Evolutionary conservation across 2,113 vertebrate genomes (phyloP).

Genomic region (Himantopus leucocephalus): DNA sequence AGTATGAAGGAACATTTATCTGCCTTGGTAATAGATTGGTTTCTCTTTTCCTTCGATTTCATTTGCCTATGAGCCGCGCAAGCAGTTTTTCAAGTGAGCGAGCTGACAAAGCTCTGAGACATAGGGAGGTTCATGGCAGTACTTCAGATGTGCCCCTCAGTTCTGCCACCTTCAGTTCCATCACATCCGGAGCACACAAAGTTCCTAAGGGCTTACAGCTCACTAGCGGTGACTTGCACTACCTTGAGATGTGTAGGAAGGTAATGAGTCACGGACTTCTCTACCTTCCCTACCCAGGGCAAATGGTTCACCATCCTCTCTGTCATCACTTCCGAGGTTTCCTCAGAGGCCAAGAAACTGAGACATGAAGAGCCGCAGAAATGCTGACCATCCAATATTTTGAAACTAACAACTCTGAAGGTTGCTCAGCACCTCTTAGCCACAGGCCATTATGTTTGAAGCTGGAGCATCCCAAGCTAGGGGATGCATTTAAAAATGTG

Average conservation of each 20-base stretch:
- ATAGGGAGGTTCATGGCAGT: background rate
- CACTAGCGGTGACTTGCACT: background rate
- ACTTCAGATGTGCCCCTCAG: background rate
- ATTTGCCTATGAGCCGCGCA: background rate
- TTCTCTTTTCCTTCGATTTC: background rate
- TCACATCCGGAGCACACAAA: background rate
- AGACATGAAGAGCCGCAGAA: background rate
- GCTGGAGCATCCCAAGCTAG: background rate
- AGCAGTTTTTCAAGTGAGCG: background rate
- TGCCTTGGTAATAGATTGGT: background rate
- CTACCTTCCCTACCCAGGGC: background rate
- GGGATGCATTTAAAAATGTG: background rate
- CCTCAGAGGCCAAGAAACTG: slow-evolving; percentile 9
- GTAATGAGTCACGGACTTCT: background rate
- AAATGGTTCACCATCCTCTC: background rate
- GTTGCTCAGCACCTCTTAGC: background rate
- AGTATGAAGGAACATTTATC: background rate
- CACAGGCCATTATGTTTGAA: background rate
- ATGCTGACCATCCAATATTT: background rate
- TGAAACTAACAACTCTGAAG: background rate
- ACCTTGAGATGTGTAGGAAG: background rate
- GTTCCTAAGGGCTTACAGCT: background rate
- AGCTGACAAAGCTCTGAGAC: background rate
- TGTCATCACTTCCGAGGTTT: background rate
- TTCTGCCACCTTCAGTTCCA: background rate